Percentiles rank a stretch among this genome's conserved stretches.
These are phyloP conservation scores for Eolophus roseicapilla DNA, from an alignment of 2,113 vertebrate genomes.

Conservation along the genomic window DNA sequence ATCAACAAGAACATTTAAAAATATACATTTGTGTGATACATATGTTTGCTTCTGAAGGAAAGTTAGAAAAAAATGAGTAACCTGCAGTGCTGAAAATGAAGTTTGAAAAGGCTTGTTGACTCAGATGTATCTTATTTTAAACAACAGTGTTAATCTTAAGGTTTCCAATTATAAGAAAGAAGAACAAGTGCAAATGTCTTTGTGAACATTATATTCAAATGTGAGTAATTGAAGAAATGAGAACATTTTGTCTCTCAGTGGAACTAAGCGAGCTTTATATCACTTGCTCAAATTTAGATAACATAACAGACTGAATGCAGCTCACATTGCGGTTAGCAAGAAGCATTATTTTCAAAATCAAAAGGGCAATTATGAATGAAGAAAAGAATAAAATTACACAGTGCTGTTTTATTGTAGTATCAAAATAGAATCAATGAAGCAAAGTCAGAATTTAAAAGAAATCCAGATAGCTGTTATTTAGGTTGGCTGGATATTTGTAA, in stretches of 20 bases:
- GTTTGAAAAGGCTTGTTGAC: not conserved
- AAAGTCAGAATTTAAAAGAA: not conserved
- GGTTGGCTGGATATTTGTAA: not conserved
- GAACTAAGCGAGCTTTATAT: not conserved
- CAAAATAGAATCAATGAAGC: conserved; percentile 36
- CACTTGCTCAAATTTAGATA: conserved; percentile 67
- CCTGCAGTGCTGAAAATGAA: not conserved
- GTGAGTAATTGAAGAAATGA: conserved; percentile 49
- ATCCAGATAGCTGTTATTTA: conserved; percentile 26
- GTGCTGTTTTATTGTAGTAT: conserved; percentile 31
- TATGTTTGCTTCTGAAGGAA: not conserved
- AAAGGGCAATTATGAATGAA: conserved; percentile 66
- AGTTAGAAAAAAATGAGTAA: not conserved
- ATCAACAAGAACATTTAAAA: not conserved
- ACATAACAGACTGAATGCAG: conserved; percentile 59
- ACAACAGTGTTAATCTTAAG: not conserved
- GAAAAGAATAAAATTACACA: conserved; percentile 52
- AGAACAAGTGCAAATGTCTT: conserved; percentile 35
- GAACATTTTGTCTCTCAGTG: conserved; percentile 49
- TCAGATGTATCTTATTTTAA: conserved; percentile 7
- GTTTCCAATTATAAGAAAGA: conserved; percentile 43
- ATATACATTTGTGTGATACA: not conserved
- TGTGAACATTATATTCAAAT: conserved; percentile 51
- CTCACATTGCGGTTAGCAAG: conserved; percentile 53
- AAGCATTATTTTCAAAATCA: conserved; percentile 70